phyloP scores from a whole-genome alignment of 1,140 invertebrate species.

The Drosophila pallidifrons region DNA sequence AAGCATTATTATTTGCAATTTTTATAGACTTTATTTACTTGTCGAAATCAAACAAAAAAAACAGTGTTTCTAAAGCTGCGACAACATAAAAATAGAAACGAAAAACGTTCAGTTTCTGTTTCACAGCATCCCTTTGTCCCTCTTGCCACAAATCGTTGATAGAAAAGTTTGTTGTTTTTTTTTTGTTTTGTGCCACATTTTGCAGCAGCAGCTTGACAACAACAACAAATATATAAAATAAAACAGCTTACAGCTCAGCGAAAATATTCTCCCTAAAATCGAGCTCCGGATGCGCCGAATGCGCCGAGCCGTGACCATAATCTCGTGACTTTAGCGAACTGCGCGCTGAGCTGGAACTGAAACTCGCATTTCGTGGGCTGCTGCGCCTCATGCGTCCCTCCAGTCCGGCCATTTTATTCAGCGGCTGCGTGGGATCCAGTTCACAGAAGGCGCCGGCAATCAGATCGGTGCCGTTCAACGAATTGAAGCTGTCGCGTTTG shows the following conservation, averaged over 20 bases:
- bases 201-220: background rate
- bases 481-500: conserved; percentile 82
- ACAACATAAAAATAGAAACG: conserved; percentile 4
- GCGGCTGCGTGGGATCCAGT: conserved; percentile 78
- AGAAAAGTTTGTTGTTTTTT: conserved; percentile 7
- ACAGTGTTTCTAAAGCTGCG: conserved; percentile 19
- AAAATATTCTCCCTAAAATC: conserved; percentile 84
- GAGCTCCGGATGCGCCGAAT: conserved; percentile 80
- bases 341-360: conserved; percentile 73
- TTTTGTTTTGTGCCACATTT: background rate
- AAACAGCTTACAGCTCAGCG: conserved; percentile 70
- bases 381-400: conserved; percentile 81
- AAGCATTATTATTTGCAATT: background rate
- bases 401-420: conserved; percentile 81
- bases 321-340: conserved; percentile 84
- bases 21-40: conserved; percentile 11
- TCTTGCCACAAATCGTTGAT: conserved; percentile 4
- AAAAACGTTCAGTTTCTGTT: background rate
- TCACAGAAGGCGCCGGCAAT: conserved; percentile 83
- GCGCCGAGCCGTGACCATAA: conserved; percentile 69
- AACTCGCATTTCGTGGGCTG: conserved; percentile 71
- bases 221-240: background rate
- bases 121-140: background rate
- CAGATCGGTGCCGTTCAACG: conserved; percentile 75
- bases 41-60: conserved; percentile 18